Percentiles rank a stretch among this genome's conserved stretches.
Evolutionary conservation across 2,797 vertebrate genomes (phyloP).

Genomic region (Megaceryle alcyon): DNA sequence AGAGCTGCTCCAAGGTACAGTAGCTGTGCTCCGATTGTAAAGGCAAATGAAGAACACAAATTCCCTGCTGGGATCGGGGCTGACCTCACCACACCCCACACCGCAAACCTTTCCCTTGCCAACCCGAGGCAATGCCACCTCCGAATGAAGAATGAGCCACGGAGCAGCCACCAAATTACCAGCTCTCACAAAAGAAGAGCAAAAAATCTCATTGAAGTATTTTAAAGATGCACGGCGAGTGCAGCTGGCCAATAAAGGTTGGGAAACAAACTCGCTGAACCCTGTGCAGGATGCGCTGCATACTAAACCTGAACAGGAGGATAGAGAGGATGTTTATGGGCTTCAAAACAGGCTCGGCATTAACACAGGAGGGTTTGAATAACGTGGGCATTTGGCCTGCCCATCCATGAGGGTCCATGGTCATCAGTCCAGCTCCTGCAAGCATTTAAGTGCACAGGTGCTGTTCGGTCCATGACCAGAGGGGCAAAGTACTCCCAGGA

Average conservation of each 20-base stretch:
- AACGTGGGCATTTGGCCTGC: conserved; percentile 40
- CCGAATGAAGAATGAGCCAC: conserved; percentile 88
- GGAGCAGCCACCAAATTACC: conserved; percentile 83
- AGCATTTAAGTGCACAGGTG: accelerated
- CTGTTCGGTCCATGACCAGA: accelerated
- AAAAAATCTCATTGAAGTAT: conserved; percentile 70
- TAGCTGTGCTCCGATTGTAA: conserved; percentile 81
- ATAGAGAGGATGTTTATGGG: conserved; percentile 59
- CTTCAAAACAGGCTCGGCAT: conserved; percentile 62
- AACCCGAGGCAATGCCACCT: conserved; percentile 83
- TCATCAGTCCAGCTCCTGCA: not conserved
- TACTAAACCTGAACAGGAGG: conserved; percentile 72
- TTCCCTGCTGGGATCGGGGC: conserved; percentile 82
- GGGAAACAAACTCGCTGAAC: conserved; percentile 69
- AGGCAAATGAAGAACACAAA: conserved; percentile 89
- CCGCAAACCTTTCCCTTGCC: conserved; percentile 83
- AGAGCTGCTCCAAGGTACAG: conserved; percentile 85
- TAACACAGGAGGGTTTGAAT: conserved; percentile 42
- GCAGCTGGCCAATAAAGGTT: conserved; percentile 70
- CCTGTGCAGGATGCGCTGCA: conserved; percentile 51
- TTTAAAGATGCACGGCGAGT: conserved; percentile 77
- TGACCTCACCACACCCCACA: conserved; percentile 81
- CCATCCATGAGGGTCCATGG: not conserved
- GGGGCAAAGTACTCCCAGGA: not conserved
- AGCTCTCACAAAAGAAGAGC: conserved; percentile 75